Evolutionary conservation across 1,140 invertebrate species (phyloP).

Genomic region (Mycetomoellerius zeteki): DNA sequence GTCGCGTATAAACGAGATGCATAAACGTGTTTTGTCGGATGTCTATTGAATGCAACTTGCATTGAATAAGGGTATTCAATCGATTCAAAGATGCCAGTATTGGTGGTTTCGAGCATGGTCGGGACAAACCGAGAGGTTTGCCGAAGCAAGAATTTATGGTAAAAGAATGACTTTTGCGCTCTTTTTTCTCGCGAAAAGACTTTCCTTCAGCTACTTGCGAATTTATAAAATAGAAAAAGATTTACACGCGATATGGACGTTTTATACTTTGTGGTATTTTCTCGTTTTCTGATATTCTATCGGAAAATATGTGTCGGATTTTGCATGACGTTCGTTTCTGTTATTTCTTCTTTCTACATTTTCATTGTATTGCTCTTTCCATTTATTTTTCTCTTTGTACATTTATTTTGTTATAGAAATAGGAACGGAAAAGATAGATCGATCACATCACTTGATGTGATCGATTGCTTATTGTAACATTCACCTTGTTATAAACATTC

Average conservation of each 20-base stretch:
- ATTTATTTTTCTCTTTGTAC: neutral
- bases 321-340: neutral
- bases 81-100: neutral
- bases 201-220: neutral
- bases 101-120: neutral
- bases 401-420: neutral
- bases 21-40: neutral
- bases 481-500: neutral
- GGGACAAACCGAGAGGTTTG: too few relatives aligned
- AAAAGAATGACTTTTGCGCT: neutral
- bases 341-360: neutral
- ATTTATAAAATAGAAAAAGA: conserved; percentile 12
- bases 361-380: neutral
- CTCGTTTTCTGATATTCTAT: conserved; percentile 4
- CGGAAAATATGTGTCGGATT: neutral
- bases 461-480: neutral
- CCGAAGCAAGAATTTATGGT: neutral
- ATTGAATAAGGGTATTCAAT: neutral
- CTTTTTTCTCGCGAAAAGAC: neutral
- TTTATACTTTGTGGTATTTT: conserved; percentile 11
- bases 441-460: neutral
- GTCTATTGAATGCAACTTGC: neutral
- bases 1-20: neutral
- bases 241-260: neutral
- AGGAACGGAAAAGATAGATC: neutral